These are phyloP conservation scores for Sus scrofa DNA, from an alignment of 2,113 vertebrate genomes.

Conservation along the genomic window DNA sequence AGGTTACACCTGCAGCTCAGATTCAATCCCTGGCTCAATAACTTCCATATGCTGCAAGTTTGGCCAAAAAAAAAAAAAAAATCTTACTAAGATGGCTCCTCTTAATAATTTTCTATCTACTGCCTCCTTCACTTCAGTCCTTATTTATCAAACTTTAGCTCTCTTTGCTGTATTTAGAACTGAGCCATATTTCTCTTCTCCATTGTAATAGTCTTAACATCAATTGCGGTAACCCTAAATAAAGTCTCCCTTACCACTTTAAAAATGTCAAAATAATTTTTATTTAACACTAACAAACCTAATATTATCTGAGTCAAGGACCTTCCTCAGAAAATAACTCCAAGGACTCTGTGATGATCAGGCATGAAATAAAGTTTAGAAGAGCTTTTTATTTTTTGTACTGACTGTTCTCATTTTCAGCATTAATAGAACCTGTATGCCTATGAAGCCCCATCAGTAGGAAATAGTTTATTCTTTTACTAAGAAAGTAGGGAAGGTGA, in stretches of 20 bases:
- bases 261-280: conserved; percentile 30
- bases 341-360: background rate
- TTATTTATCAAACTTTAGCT: background rate
- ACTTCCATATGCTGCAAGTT: too few relatives aligned
- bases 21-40: too few relatives aligned
- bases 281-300: background rate
- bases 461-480: background rate
- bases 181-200: background rate
- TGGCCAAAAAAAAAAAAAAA: too few relatives aligned
- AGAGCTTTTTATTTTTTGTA: background rate
- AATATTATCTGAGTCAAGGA: conserved; percentile 3
- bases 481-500: background rate
- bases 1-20: too few relatives aligned
- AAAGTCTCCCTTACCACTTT: background rate
- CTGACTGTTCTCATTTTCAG: background rate
- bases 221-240: background rate
- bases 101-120: background rate
- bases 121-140: background rate
- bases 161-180: background rate
- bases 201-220: background rate
- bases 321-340: background rate
- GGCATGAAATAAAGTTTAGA: background rate
- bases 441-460: background rate
- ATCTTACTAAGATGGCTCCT: background rate
- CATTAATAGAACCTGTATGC: background rate